A percentile compares a stretch with the other conserved stretches of the same genome.
phyloP scores from a whole-genome alignment of 2,797 vertebrate genomes.

The Amniataba percoides region DNA sequence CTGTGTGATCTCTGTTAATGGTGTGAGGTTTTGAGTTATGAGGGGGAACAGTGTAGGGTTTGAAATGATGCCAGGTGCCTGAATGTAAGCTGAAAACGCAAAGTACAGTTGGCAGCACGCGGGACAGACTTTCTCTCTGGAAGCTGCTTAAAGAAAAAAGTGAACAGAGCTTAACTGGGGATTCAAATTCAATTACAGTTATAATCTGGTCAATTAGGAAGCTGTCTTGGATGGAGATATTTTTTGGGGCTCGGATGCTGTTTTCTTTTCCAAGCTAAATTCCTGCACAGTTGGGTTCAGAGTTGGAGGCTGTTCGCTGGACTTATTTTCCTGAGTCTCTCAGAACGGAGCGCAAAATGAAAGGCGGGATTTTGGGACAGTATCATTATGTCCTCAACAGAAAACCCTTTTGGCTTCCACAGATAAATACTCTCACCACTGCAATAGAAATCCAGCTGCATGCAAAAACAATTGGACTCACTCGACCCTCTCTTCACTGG shows the following conservation, averaged over 20 bases:
- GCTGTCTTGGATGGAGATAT: conserved; percentile 46
- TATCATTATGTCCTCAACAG: conserved; percentile 52
- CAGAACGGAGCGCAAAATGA: conserved; percentile 39
- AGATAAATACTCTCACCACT: conserved; percentile 49
- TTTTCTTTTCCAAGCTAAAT: conserved; percentile 63
- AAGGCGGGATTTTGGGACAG: conserved; percentile 24
- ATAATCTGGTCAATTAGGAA: conserved; percentile 55
- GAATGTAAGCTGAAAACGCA: conserved; percentile 30
- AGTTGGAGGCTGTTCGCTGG: conserved; percentile 14
- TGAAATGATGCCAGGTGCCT: conserved; percentile 69
- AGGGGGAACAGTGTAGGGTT: conserved; percentile 44
- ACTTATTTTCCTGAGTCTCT: conserved; percentile 42
- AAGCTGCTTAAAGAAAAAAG: conserved; percentile 2
- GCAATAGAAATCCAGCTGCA: conserved; percentile 38
- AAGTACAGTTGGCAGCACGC: conserved; percentile 18
- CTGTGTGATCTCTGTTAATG: conserved; percentile 72
- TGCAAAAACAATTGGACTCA: conserved; percentile 52
- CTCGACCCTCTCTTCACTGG: conserved; percentile 61
- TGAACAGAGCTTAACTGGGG: conserved; percentile 3
- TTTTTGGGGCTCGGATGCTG: conserved; percentile 49
- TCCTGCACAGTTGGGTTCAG: conserved; percentile 42
- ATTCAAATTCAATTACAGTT: conserved; percentile 44
- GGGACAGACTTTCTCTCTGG: conserved; percentile 11
- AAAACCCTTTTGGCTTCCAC: conserved; percentile 47
- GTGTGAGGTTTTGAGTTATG: conserved; percentile 65